Base-by-base conservation (phyloP, 1,140 invertebrate genomes). In the Listronotus bonariensis region DNA sequence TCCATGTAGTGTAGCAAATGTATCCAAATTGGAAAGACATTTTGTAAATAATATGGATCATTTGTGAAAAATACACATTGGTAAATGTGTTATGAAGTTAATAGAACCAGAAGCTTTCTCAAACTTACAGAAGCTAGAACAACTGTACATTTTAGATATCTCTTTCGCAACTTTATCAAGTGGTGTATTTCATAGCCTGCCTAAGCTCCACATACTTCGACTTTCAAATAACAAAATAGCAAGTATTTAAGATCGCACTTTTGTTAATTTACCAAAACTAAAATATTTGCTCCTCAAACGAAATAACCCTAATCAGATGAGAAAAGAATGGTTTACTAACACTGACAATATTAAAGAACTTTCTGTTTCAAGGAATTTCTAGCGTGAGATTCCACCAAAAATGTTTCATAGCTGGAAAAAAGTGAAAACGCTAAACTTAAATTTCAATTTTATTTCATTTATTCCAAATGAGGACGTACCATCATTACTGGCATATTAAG, bases 341-440 rank as follows among this genome's bases (percentile, higher is more conserved):
- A 48, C 45, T 20, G 10, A 7, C 15, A 48, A 17, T 20, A 48
- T 48, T 17, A 11, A 18, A 11, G 15, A 48, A 20, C 26, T 48
- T 48, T 26, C 9, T 9, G 18, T 26, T 6, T 18, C 15, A 11
- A 2, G 18, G 4, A 48, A 48, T 20, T 11, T 7, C 5, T 48
- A 20, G n/a, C 10, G 10, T 12, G 17, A 48, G 5, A 48, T 48
- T 12, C 45, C 45, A 4, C 10, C 5, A 8, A 26, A 26, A 18
- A 48, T 48, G 45, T 48, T 48, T 26, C 5, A 26, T 12, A 17
- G 45, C 18, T 48, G 45, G 45, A 48, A 12, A 48, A 48, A 48
- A 5, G 7, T 11, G 6, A 18, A 20, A 12, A 1, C 18, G 1
- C 4, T 20, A 15, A 48, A 18, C 18, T 20, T 48, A 3, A 20